These are phyloP conservation scores for Sebastes minor DNA, from an alignment of 2,797 vertebrate genomes.

Conservation along the genomic window DNA sequence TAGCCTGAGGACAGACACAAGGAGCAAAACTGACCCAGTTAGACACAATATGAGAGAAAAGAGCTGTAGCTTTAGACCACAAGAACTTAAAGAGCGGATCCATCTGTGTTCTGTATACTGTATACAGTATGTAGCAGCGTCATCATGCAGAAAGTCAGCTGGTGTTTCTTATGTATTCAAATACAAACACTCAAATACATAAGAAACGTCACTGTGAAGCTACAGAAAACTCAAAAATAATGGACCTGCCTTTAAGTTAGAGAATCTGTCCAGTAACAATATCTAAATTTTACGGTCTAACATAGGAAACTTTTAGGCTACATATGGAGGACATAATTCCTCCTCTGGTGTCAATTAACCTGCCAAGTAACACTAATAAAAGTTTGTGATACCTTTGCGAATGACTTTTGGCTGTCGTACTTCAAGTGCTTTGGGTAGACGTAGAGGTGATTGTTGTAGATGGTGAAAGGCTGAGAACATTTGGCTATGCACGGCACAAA, in stretches of 20 bases:
- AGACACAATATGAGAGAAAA: background rate
- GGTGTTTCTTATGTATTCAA: no score
- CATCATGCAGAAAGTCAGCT: no score
- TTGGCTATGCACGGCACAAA: constrained; percentile 95
- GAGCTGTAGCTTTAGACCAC: background rate
- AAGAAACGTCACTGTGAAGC: no score
- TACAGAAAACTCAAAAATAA: no score
- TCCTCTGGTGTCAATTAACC: background rate
- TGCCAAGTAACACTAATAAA: background rate
- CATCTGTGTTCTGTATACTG: no score
- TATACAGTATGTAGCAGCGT: no score
- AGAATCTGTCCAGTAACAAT: background rate
- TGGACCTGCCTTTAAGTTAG: background rate
- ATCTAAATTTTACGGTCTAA: background rate
- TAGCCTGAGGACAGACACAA: constrained; percentile 82
- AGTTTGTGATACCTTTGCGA: constrained; percentile 87
- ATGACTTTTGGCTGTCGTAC: constrained; percentile 96
- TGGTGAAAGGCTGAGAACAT: constrained; percentile 95
- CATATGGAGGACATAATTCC: background rate
- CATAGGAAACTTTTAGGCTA: background rate
- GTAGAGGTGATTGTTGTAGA: constrained; percentile 98
- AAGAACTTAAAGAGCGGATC: rapidly evolving
- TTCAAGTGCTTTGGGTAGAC: constrained; percentile 96
- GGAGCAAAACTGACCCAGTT: background rate
- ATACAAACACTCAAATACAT: no score